phyloP scores from a whole-genome alignment of 2,113 vertebrate species.

The Cranoglanis bouderius region DNA sequence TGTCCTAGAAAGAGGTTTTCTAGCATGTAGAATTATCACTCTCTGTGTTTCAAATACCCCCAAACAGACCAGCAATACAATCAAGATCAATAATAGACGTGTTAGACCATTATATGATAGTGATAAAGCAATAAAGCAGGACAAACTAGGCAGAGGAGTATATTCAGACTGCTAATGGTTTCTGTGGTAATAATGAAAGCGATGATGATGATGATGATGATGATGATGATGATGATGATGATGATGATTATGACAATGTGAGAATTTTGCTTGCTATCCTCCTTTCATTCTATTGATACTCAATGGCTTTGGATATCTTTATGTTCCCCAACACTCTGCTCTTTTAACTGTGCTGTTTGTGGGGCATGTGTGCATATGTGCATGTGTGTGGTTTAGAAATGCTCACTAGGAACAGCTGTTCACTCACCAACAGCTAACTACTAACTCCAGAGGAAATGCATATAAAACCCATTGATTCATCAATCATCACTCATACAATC shows the following conservation, averaged over 20 bases:
- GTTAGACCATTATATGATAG: constrained; percentile 60
- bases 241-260: constrained; percentile 35
- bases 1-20: neutral
- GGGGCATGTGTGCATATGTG: constrained; percentile 2
- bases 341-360: constrained; percentile 2
- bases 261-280: constrained; percentile 9
- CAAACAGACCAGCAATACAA: constrained; percentile 51
- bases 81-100: constrained; percentile 65
- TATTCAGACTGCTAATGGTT: constrained; percentile 42
- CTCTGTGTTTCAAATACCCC: constrained; percentile 58
- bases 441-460: constrained; percentile 37
- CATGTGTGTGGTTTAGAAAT: neutral
- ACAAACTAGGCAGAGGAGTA: constrained; percentile 40
- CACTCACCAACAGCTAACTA: constrained; percentile 22
- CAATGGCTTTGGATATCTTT: constrained; percentile 19
- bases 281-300: constrained; percentile 14
- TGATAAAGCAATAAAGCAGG: constrained; percentile 58
- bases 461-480: constrained; percentile 44
- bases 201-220: constrained; percentile 14
- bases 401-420: constrained; percentile 8
- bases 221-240: constrained; percentile 31
- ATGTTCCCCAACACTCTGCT: neutral
- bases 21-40: neutral
- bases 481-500: constrained; percentile 36
- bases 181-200: constrained; percentile 49